Percentiles rank a stretch among this genome's conserved stretches.
Evolutionary conservation across 2,888 invertebrate genomes (phyloP).

Genomic region (Lasioglossum leucozonium): DNA sequence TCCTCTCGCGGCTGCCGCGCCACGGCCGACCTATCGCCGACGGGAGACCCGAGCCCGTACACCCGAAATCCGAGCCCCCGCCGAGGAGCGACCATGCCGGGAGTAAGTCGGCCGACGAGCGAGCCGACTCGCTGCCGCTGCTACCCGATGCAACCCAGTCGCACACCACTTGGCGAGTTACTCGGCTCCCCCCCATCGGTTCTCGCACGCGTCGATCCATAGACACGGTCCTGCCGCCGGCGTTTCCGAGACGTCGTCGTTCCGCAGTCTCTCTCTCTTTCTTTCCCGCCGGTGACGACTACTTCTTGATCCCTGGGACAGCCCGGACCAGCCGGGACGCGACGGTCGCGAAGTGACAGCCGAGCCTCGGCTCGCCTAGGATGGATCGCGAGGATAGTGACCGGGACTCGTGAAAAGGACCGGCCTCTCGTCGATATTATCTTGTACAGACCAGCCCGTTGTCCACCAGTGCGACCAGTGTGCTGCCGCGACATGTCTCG

Average conservation of each 20-base stretch:
- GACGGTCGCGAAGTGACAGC: slow-evolving; percentile 5
- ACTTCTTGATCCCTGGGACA: background rate
- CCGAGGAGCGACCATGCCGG: slow-evolving; percentile 49
- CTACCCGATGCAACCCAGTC: slow-evolving; percentile 68
- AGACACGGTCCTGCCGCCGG: slow-evolving; percentile 10
- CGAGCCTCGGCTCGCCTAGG: background rate
- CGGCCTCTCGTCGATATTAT: background rate
- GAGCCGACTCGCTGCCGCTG: slow-evolving; percentile 50
- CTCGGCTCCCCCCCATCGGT: slow-evolving; percentile 57
- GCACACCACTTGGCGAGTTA: slow-evolving; percentile 64
- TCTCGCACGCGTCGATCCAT: slow-evolving; percentile 20
- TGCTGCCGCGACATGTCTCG: slow-evolving; percentile 28
- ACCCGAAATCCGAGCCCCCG: slow-evolving; percentile 32
- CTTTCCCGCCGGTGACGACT: background rate
- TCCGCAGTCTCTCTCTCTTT: background rate
- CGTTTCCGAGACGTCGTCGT: background rate
- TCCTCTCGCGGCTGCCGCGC: slow-evolving; percentile 30
- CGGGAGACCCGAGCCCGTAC: slow-evolving; percentile 39
- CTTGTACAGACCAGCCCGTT: background rate
- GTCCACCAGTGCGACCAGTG: slow-evolving; percentile 20
- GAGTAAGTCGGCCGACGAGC: slow-evolving; percentile 63
- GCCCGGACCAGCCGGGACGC: background rate
- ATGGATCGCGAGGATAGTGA: slow-evolving; percentile 41
- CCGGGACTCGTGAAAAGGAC: background rate
- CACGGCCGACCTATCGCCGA: slow-evolving; percentile 58